Conservation (phyloP, 2,113 vertebrate species). For the Lagopus muta region DNA sequence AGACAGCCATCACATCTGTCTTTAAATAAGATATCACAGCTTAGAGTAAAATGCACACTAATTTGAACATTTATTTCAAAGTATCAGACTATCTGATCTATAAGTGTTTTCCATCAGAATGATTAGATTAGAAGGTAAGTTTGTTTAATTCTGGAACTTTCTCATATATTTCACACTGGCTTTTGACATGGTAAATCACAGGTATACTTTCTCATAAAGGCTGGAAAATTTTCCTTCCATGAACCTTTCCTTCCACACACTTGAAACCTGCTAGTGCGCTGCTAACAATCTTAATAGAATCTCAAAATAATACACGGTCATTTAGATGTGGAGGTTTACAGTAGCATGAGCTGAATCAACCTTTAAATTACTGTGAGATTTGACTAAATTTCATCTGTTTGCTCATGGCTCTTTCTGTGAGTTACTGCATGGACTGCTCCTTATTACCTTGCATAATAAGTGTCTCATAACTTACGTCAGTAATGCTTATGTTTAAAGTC, state of each 20-base stretch:
- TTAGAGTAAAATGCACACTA: background rate
- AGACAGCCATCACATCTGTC: background rate
- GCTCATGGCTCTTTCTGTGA: background rate
- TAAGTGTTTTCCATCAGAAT: background rate
- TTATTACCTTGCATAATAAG: background rate
- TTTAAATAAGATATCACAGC: background rate
- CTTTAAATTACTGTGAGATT: background rate
- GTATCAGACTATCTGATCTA: background rate
- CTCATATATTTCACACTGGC: fast-evolving
- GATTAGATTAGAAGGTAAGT: background rate
- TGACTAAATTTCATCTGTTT: background rate
- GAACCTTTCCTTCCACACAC: background rate
- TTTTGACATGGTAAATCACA: background rate
- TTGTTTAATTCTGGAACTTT: background rate
- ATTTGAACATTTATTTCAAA: background rate
- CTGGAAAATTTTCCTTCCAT: background rate
- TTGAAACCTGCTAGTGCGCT: background rate
- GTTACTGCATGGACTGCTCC: background rate
- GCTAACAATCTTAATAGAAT: background rate
- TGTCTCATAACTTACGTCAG: background rate
- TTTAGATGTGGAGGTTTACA: background rate
- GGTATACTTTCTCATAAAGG: background rate
- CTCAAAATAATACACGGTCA: background rate
- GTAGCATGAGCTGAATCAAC: background rate
- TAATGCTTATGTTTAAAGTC: background rate